These are phyloP conservation scores for Pristionchus entomophagus DNA, from an alignment of 2,888 invertebrate species.

Conservation along the genomic window DNA sequence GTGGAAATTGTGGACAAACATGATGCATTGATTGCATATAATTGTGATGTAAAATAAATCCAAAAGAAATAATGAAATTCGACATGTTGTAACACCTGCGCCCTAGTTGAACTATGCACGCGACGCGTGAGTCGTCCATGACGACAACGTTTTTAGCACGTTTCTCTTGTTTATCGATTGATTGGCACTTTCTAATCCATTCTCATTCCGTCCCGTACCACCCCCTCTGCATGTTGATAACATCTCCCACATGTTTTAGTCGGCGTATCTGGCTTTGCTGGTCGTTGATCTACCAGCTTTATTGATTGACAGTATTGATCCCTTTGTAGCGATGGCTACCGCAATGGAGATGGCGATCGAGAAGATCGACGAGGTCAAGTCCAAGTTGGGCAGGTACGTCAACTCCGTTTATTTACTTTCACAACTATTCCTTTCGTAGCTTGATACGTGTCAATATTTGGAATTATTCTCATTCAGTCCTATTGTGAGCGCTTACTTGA, in stretches of 20 bases:
- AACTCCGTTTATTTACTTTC: too few relatives aligned
- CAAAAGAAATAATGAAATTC: too few relatives aligned
- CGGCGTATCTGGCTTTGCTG: too few relatives aligned
- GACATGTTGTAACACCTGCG: not conserved
- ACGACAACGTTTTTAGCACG: not conserved
- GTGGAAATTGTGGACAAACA: too few relatives aligned
- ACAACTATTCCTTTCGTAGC: not conserved
- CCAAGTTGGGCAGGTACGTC: slow-evolving; percentile 70
- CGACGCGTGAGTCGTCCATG: not conserved
- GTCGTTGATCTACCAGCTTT: too few relatives aligned
- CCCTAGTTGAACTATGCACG: not conserved
- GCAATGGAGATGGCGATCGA: slow-evolving; percentile 76
- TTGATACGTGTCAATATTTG: not conserved
- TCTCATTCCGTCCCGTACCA: not conserved
- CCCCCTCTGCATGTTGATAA: not conserved
- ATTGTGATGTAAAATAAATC: too few relatives aligned
- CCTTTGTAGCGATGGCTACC: slow-evolving; percentile 68
- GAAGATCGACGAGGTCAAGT: slow-evolving; percentile 76
- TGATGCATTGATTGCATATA: too few relatives aligned
- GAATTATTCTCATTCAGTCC: not conserved
- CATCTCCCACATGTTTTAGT: too few relatives aligned
- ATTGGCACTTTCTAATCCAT: not conserved
- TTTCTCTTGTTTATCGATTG: not conserved
- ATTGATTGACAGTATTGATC: too few relatives aligned
- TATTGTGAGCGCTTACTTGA: not conserved